A percentile compares a stretch with the other conserved stretches of the same genome.
phyloP scores from a whole-genome alignment of 2,113 vertebrate species.

The Conger conger region DNA sequence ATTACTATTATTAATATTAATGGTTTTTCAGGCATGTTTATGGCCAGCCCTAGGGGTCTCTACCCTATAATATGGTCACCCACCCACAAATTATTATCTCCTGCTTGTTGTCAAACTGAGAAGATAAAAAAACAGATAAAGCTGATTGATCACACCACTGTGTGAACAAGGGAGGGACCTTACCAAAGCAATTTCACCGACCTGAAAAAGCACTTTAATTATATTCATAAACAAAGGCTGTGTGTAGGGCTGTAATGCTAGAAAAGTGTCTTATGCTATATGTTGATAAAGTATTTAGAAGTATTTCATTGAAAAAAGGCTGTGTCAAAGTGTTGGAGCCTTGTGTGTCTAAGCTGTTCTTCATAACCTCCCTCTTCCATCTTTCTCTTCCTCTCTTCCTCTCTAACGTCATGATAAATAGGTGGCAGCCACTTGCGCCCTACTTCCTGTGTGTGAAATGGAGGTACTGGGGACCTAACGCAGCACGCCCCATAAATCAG shows the following conservation, averaged over 20 bases:
- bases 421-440: constrained; percentile 46
- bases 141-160: not conserved
- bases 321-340: constrained; percentile 29
- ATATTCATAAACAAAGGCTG: not conserved
- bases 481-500: constrained; percentile 65
- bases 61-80: not conserved
- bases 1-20: no score
- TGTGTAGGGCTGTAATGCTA: not conserved
- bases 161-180: not conserved
- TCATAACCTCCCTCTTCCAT: constrained; percentile 15
- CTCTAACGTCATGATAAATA: constrained; percentile 39
- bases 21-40: not conserved
- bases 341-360: not conserved
- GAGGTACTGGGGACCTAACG: constrained; percentile 51
- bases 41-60: not conserved
- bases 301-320: not conserved
- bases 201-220: not conserved
- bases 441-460: constrained; percentile 57
- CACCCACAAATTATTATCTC: not conserved
- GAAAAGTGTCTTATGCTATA: not conserved
- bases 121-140: not conserved
- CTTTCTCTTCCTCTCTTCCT: constrained; percentile 31
- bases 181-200: not conserved
- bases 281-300: constrained; percentile 34
- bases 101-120: not conserved